Base-by-base conservation (phyloP, 2,888 invertebrate species). In the Drosophila cracens region DNA sequence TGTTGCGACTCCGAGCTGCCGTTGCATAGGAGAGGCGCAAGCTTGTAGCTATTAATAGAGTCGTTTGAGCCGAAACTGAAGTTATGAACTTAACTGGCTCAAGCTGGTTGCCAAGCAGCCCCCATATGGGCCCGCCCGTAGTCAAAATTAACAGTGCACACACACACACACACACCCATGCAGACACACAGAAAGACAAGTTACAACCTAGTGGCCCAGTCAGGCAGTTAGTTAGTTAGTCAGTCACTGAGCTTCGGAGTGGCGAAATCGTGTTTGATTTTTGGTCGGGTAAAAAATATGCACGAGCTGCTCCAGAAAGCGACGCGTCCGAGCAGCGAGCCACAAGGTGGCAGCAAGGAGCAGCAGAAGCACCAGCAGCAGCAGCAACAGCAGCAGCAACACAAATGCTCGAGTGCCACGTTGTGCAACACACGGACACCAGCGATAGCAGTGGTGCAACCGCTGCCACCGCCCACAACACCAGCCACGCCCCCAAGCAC, bases 11-110 rank as follows among this genome's bases (percentile, higher is more conserved):
- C 8, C 21, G n/a, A 18, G 46, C 60, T 48, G 6, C 54, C 68
- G 62, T 51, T 54, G 43, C 51, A 52, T 51, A 18, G 46, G 27
- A 43, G 48, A 49, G 54, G 71, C 68, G 66, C 60, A 49, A 40
- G 59, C 74, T 72, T 77, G 77, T 70, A 66, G 73, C 90, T 87
- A 87, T 90, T 90, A 90, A 90, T 87, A 87, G 90, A 87, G 90
- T 82, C 89, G 90, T 90, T 89, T 58, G 77, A 86, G 79, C 65
- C 68, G 68, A 81, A 77, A 83, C 77, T 77, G 83, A 88, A 90
- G 83, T 86, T 85, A 86, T 85, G 90, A 86, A 90, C 90, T 86
- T 83, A 80, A 88, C 87, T 80, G 89, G 89, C 90, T 86, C 89
- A 88, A 88, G 34, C 34, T 77, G 90, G 85, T 85, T 85, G 85